Evolutionary conservation across 2,797 vertebrate genomes (phyloP).

Genomic region (Alectoris magna): DNA sequence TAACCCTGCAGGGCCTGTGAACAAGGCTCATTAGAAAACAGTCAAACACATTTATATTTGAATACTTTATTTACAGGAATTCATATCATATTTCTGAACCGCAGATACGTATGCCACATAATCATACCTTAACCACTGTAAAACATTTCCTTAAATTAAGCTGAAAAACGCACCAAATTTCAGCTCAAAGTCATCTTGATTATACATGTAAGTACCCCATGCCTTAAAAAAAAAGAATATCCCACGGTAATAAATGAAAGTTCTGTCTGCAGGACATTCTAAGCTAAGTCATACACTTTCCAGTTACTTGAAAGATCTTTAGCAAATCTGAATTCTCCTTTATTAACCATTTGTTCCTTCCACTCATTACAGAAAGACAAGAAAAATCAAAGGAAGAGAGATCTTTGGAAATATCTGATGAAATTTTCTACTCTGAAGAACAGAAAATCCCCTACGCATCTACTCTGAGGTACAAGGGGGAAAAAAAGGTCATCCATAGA

Average conservation of each 20-base stretch:
- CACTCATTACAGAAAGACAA: not conserved
- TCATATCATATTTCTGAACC: slow-evolving; percentile 31
- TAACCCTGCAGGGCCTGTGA: slow-evolving; percentile 72
- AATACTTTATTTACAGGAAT: slow-evolving; percentile 64
- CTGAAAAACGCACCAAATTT: not conserved
- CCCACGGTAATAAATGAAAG: not conserved
- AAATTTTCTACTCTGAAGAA: not conserved
- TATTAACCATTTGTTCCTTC: not conserved
- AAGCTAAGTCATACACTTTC: not conserved
- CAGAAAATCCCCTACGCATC: not conserved
- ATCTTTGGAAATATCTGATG: not conserved
- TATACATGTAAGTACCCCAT: not conserved
- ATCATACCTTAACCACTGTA: not conserved
- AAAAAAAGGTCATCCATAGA: not conserved
- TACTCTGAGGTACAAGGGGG: not conserved
- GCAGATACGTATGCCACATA: not conserved
- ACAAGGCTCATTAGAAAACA: slow-evolving; percentile 70
- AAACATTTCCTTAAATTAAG: slow-evolving; percentile 5
- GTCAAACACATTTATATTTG: slow-evolving; percentile 62
- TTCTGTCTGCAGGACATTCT: not conserved
- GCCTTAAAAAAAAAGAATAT: not conserved
- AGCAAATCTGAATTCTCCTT: not conserved
- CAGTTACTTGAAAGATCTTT: not conserved
- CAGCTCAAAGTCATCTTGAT: not conserved
- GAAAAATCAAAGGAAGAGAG: not conserved